Evolutionary conservation across 2,888 invertebrate genomes (phyloP), one percentile per base, ranked within the genome.

Genomic region (Melikaiella ostensackeni): DNA sequence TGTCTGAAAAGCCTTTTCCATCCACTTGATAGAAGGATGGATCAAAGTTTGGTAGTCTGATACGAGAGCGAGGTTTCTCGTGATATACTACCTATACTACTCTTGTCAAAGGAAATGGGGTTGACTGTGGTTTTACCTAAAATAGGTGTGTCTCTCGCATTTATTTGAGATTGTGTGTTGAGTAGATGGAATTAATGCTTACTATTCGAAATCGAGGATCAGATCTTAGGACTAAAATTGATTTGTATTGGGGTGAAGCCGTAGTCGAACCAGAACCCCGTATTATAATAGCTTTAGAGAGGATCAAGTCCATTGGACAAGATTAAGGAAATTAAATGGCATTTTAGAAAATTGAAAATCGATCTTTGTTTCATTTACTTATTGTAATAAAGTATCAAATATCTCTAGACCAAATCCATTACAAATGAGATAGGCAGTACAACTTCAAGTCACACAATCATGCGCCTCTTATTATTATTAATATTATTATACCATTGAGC

Each of bases 11-110:
- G 76, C 64, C 66, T 81, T 80, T 81, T 75, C 82, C 79, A 80
- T 79, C 77, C 80, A 77, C 77, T 80, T 80, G 81, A 80, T 80
- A 74, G 78, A 79, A 77, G 79, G 79, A 79, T 78, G 80, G 81
- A 82, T 76, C 70, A 74, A 79, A 73, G 73, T 73, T 57, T 64
- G 46, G 66, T 70, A 70, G 66, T 46, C 50, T 55, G 33, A 70
- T 55, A 70, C 50, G 16, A 4, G 16, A 42, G 46, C 42, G 66
- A 66, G 50, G n/a, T 50, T 70, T 70, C 70, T 70, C 50, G 50
- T 70, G 70, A 70, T 70, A 33, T 55, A 55, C 50, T 70, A 70
- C 42, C 16, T 11, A 30, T 30, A 30, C 70, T 46, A 46, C 46
- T 70, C 66, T 70, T 70, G 46, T 70, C 70, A 70, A 70, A 70